phyloP scores from a whole-genome alignment of 2,113 vertebrate species.

The Anhinga anhinga region DNA sequence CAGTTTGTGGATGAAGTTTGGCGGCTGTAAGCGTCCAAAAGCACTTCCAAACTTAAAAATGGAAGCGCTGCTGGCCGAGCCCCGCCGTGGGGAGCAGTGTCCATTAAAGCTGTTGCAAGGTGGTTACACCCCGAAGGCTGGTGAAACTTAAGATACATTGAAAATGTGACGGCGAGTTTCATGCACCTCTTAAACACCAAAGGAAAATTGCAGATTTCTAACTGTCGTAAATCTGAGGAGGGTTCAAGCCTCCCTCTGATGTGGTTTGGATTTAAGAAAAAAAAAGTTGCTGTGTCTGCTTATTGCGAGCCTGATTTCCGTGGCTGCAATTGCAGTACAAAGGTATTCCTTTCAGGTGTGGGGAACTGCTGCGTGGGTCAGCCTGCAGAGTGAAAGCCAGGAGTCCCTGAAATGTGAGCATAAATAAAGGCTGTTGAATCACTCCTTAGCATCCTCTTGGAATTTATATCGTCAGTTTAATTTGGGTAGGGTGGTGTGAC shows the following conservation, averaged over 20 bases:
- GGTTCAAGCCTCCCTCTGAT: not conserved
- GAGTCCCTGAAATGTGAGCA: not conserved
- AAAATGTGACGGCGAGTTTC: not conserved
- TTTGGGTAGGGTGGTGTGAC: not conserved
- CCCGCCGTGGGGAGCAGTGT: not conserved
- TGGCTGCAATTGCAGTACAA: not conserved
- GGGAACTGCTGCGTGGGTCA: not conserved
- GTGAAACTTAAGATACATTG: not conserved
- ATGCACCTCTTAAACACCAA: not conserved
- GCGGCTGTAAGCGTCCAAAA: not conserved
- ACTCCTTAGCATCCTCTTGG: not conserved
- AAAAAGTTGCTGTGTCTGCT: not conserved
- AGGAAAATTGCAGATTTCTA: constrained; percentile 27
- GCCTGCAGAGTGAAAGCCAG: not conserved
- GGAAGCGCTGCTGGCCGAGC: not conserved
- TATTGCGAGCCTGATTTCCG: not conserved
- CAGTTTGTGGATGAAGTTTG: not conserved
- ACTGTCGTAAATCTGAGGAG: not conserved
- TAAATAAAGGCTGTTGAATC: not conserved
- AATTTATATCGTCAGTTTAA: fast-evolving
- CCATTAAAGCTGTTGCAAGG: not conserved
- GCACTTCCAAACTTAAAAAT: not conserved
- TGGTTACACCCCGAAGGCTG: not conserved
- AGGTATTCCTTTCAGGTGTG: not conserved
- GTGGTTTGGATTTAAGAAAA: not conserved